Evolutionary conservation across 2,888 invertebrate genomes (phyloP).

Genomic region (Nemotelus nigrinus): DNA sequence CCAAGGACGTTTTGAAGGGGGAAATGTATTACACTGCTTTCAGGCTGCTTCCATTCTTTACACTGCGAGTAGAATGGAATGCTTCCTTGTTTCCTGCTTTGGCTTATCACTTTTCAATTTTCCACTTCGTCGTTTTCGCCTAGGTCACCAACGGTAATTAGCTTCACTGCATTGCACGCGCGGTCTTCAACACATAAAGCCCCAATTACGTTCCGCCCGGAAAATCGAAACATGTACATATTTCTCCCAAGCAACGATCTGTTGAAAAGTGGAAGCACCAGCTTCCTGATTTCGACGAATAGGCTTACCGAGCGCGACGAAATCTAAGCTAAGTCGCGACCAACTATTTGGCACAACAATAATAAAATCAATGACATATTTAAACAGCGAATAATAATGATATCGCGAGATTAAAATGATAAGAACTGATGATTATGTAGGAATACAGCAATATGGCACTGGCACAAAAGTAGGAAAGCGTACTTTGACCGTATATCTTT

Average conservation of each 20-base stretch:
- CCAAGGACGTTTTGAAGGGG: no score
- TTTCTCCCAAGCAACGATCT: conserved; percentile 20
- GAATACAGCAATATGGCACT: neutral
- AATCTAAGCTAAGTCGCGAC: no score
- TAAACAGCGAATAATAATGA: neutral
- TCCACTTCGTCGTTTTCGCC: neutral
- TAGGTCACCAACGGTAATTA: neutral
- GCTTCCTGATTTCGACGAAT: neutral
- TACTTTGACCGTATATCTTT: no score
- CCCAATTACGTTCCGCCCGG: conserved; percentile 12
- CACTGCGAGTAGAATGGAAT: neutral
- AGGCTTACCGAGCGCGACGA: no score
- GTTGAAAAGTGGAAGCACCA: conserved; percentile 19
- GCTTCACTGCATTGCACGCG: conserved; percentile 25
- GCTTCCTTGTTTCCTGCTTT: no score
- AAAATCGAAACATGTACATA: conserved; percentile 14
- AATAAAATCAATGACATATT: no score
- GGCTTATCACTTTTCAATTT: conserved; percentile 13
- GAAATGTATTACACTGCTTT: no score
- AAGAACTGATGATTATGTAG: conserved; percentile 29
- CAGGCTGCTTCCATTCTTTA: neutral
- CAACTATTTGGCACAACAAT: no score
- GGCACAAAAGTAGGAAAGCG: no score
- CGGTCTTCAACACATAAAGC: conserved; percentile 3
- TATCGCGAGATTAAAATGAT: conserved; percentile 12